Evolutionary conservation across 2,888 invertebrate genomes (phyloP).

Genomic region (Galerucella pusilla): DNA sequence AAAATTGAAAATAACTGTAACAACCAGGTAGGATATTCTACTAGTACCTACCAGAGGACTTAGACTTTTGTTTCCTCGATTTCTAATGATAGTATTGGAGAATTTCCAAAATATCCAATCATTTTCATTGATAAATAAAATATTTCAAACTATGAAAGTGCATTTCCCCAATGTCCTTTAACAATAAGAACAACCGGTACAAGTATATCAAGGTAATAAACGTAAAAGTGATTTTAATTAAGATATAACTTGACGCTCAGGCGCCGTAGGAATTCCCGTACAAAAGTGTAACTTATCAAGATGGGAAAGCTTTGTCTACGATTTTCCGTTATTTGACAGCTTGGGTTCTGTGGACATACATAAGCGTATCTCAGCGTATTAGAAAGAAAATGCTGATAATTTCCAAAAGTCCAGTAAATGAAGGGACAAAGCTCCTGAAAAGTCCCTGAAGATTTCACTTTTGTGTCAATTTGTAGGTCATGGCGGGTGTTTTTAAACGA

Average conservation of each 20-base stretch:
- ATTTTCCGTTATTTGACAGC: slow-evolving; percentile 12
- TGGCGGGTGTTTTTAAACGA: too few species aligned
- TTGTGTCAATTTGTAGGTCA: too few species aligned
- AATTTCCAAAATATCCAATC: too few species aligned
- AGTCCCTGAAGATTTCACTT: too few species aligned
- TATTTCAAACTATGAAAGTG: not conserved
- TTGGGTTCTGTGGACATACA: not conserved
- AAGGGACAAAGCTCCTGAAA: too few species aligned
- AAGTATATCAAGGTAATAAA: not conserved
- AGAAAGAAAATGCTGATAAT: not conserved
- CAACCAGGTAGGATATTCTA: too few species aligned
- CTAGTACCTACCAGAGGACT: too few species aligned
- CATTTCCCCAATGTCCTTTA: not conserved
- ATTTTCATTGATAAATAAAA: not conserved
- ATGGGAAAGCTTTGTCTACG: slow-evolving; percentile 16
- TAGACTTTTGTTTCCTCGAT: too few species aligned
- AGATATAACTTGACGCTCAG: slow-evolving; percentile 22
- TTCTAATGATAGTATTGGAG: too few species aligned
- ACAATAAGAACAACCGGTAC: not conserved
- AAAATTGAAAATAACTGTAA: too few species aligned
- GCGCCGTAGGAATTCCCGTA: not conserved
- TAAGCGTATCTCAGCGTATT: not conserved
- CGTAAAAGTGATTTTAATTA: slow-evolving; percentile 36
- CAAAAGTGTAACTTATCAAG: slow-evolving; percentile 10
- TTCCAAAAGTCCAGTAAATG: not conserved